phyloP scores from a whole-genome alignment of 1,140 invertebrate species.

The Calliopsis andreniformis region DNA sequence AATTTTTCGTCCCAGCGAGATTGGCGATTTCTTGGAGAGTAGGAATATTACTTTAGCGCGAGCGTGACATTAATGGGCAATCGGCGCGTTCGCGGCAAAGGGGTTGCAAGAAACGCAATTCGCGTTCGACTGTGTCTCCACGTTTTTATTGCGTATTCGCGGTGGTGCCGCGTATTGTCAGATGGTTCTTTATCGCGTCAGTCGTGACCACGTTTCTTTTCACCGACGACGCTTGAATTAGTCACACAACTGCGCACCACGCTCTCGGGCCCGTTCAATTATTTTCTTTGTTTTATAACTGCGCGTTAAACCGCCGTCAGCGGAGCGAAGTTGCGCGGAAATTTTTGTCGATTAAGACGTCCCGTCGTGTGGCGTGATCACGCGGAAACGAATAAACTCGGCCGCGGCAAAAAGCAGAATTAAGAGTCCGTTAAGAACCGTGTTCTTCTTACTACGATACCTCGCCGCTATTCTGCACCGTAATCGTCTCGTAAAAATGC shows the following conservation, averaged over 20 bases:
- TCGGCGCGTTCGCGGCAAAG: slow-evolving; percentile 36
- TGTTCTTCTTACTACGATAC: background rate
- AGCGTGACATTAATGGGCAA: background rate
- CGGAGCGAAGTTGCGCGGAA: background rate
- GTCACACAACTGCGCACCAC: slow-evolving; percentile 22
- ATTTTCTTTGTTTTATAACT: slow-evolving; percentile 43
- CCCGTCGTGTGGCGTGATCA: background rate
- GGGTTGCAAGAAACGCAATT: slow-evolving; percentile 39
- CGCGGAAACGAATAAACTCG: too few species aligned
- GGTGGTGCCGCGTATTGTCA: slow-evolving; percentile 11
- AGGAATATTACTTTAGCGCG: slow-evolving; percentile 17
- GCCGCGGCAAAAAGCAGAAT: slow-evolving; percentile 2
- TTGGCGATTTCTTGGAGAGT: background rate
- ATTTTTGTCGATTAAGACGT: slow-evolving; percentile 16
- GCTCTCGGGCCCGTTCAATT: slow-evolving; percentile 32
- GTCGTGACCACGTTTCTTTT: slow-evolving; percentile 30
- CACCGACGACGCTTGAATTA: slow-evolving; percentile 29
- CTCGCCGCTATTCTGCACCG: background rate
- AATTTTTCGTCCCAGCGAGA: background rate
- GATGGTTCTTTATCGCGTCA: slow-evolving; percentile 43
- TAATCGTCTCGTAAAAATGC: slow-evolving; percentile 30
- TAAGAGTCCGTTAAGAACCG: slow-evolving; percentile 21
- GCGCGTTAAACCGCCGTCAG: slow-evolving; percentile 13
- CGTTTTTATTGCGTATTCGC: slow-evolving; percentile 28
- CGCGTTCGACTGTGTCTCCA: slow-evolving; percentile 23